Base-by-base conservation (phyloP, 2,888 invertebrate genomes). In the Spisula subtruncata region DNA sequence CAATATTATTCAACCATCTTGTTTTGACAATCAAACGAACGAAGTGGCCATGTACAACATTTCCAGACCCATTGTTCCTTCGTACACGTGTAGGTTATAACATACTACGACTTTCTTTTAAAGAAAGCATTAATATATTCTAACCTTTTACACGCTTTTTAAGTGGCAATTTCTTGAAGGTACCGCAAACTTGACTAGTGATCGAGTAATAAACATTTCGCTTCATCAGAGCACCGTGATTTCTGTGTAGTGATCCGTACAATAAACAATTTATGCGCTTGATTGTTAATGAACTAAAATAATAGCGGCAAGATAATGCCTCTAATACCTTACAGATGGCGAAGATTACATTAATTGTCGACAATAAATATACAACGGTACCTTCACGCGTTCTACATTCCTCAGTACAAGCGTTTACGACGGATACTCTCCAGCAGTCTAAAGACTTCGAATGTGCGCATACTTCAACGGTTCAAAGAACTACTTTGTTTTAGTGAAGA, bases 261-360 rank as follows among this genome's bases (percentile, higher is more conserved):
- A 80, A 80, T 85, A 85, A 85, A 85, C 85, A 80, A 80, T 85
- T 85, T 85, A 85, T 54, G 85, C 80, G 85, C 85, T 85, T 85
- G 80, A 85, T 85, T 85, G 85, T 85, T 85, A 85, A 85, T 85
- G 85, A 85, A 85, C 85, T 85, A 85, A 85, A 85, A 85, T 85
- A 85, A 85, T 85, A 85, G 85, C 51, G 51, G 32, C 56, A 35
- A 85, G 85, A 80, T 85, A 85, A 85, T 85, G 85, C 56, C 41
- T 80, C 32, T 85, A 85, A 85, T 85, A 51, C 85, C 6, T n/a
- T 80, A 80, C 85, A 85, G 85, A 85, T 85, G 85, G 20, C 14
- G 85, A 80, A 80, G 85, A 85, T 85, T 85, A 85, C 56, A 85
- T 85, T 85, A 85, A 85, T 85, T 85, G 85, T 75, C 85, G 85